These are phyloP conservation scores for Cactoblastis cactorum DNA, from an alignment of 2,888 invertebrate species.

Conservation along the genomic window DNA sequence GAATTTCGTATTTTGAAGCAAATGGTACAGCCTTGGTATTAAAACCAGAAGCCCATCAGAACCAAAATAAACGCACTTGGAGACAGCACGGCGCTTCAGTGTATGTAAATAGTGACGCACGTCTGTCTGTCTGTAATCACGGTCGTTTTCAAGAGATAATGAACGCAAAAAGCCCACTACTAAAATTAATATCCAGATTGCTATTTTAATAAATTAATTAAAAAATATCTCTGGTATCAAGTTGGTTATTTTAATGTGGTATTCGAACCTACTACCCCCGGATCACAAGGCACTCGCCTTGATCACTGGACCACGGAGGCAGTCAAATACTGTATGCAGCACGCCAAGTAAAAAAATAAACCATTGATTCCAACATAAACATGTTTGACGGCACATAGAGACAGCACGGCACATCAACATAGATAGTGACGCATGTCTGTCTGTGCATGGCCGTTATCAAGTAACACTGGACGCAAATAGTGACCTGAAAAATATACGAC, in stretches of 20 bases:
- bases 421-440: constrained; percentile 12
- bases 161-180: neutral
- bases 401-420: constrained; percentile 11
- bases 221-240: too few relatives aligned
- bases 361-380: constrained; percentile 1
- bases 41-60: constrained; percentile 4
- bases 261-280: too few relatives aligned
- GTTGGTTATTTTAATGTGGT: too few relatives aligned
- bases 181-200: too few relatives aligned
- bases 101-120: constrained; percentile 13
- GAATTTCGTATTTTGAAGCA: neutral
- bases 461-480: constrained; percentile 11
- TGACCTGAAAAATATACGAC: constrained; percentile 5
- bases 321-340: too few relatives aligned
- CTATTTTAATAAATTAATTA: too few relatives aligned
- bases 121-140: constrained; percentile 9
- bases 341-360: too few relatives aligned
- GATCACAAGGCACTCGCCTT: too few relatives aligned
- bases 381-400: constrained; percentile 4
- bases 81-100: constrained; percentile 10
- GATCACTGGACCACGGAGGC: too few relatives aligned
- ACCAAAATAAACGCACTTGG: constrained; percentile 5
- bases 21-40: neutral
- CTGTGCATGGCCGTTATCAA: constrained; percentile 11
- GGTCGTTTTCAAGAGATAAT: constrained; percentile 3